Conservation (phyloP, 35 echinoderm and acorn worm species). For the Amphiura filiformis region DNA sequence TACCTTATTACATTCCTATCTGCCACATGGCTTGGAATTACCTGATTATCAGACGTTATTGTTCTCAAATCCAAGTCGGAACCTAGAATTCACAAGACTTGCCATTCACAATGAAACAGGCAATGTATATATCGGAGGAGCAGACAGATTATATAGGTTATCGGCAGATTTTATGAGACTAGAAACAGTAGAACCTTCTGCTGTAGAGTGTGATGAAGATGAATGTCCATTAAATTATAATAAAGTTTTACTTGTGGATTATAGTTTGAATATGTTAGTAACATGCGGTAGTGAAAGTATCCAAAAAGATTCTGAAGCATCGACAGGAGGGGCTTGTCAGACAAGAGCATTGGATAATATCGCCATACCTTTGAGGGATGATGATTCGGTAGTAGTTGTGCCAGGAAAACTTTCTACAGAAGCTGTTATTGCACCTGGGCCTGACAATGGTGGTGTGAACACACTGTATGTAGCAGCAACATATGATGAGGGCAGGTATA, state of each 20-base stretch:
- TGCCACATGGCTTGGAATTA: not conserved
- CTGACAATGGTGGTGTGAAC: not conserved
- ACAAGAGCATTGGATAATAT: not conserved
- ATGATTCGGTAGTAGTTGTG: not conserved
- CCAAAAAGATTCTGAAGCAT: not conserved
- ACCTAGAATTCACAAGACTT: not conserved
- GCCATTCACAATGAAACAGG: not conserved
- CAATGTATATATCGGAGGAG: not conserved
- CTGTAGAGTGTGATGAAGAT: not conserved
- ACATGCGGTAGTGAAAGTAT: constrained; percentile 25
- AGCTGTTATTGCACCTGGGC: constrained; percentile 16
- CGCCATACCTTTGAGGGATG: not conserved
- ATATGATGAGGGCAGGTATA: not conserved
- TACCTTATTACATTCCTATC: not conserved
- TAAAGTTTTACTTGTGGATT: constrained; percentile 15
- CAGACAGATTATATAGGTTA: not conserved
- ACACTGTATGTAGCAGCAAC: not conserved
- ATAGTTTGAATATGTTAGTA: not conserved
- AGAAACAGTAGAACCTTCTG: not conserved
- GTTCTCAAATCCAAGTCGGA: not conserved
- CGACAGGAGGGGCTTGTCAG: not conserved
- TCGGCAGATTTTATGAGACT: not conserved
- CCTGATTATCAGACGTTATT: not conserved
- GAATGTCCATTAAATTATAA: not conserved
- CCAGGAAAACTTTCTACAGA: not conserved